Evolutionary conservation across 2,113 vertebrate genomes (phyloP).

Genomic region (Phoenicopterus ruber): DNA sequence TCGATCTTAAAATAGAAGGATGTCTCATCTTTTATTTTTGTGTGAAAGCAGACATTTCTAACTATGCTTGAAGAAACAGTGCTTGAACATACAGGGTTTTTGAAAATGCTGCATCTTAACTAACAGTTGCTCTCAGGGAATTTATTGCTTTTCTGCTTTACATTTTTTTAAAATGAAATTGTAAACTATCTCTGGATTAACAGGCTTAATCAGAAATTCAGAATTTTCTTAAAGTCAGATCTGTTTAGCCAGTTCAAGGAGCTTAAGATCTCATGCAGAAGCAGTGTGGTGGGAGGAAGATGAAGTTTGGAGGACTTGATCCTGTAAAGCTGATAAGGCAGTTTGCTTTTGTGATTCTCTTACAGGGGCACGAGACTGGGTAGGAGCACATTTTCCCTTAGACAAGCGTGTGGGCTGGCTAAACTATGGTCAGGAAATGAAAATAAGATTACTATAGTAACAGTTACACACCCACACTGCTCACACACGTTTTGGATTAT

Average conservation of each 20-base stretch:
- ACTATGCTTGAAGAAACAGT: background rate
- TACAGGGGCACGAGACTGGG: background rate
- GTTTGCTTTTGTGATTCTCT: background rate
- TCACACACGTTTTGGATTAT: constrained; percentile 22
- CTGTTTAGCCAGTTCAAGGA: background rate
- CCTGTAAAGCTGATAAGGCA: background rate
- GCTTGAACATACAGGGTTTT: background rate
- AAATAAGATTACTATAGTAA: constrained; percentile 40
- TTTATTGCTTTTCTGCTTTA: background rate
- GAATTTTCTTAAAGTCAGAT: background rate
- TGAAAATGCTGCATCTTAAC: background rate
- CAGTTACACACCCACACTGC: constrained; percentile 41
- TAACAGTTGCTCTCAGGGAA: background rate
- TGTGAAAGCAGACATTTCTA: background rate
- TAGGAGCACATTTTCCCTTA: constrained; percentile 30
- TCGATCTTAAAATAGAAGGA: background rate
- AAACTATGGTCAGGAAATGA: constrained; percentile 36
- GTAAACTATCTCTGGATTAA: background rate
- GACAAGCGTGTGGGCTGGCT: constrained; percentile 26
- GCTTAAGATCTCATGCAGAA: background rate
- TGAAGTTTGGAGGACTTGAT: background rate
- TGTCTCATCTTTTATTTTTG: background rate
- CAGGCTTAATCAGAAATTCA: background rate
- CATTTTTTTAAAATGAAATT: background rate
- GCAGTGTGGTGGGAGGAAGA: background rate